Conservation (phyloP, 2,113 vertebrate genomes). For the Datnioides undecimradiatus region DNA sequence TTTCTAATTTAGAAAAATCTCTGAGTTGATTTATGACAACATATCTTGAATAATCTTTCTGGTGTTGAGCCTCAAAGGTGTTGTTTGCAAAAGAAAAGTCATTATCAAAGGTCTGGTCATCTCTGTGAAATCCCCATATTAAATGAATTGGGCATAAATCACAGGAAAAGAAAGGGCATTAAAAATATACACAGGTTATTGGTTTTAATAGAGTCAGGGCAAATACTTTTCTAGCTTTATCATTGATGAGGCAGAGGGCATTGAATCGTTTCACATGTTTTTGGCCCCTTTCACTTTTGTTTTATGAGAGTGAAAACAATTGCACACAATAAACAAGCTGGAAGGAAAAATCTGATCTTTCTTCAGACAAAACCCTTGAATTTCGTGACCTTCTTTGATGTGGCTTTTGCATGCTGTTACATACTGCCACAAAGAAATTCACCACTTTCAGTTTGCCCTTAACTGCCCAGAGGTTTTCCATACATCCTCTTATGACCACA, state of each 20-base stretch:
- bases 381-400: slow-evolving; percentile 25
- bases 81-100: not conserved
- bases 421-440: slow-evolving; percentile 10
- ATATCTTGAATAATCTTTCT: slow-evolving; percentile 8
- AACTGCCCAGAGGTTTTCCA: not conserved
- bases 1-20: slow-evolving; percentile 17
- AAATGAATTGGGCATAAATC: slow-evolving; percentile 3
- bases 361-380: slow-evolving; percentile 21
- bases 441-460: slow-evolving; percentile 17
- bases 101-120: not conserved
- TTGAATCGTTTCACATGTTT: slow-evolving; percentile 28
- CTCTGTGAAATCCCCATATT: not conserved
- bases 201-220: slow-evolving; percentile 28
- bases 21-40: slow-evolving; percentile 7
- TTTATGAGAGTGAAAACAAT: slow-evolving; percentile 33
- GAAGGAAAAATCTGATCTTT: slow-evolving; percentile 31
- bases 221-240: slow-evolving; percentile 10
- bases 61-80: slow-evolving; percentile 3
- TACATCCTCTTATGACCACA: slow-evolving; percentile 9
- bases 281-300: slow-evolving; percentile 10
- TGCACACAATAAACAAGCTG: slow-evolving; percentile 23
- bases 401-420: slow-evolving; percentile 26
- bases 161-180: not conserved
- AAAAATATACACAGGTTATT: not conserved
- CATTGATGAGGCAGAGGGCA: slow-evolving; percentile 28